phyloP scores from a whole-genome alignment of 2,113 vertebrate species.

The Gnathonemus echidnorhynchus region DNA sequence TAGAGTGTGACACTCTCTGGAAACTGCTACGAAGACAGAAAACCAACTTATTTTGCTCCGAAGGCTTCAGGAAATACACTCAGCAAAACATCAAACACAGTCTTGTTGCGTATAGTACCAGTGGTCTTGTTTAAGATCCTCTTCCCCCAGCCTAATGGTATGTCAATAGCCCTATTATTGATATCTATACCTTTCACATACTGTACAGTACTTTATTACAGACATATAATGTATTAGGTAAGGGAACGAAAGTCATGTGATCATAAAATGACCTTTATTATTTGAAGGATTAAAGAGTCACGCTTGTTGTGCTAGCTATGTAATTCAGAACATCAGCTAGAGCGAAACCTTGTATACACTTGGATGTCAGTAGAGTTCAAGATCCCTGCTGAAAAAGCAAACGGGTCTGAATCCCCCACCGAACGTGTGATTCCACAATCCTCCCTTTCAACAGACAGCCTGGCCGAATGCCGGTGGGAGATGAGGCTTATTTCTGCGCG shows the following conservation, averaged over 20 bases:
- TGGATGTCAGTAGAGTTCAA: not conserved
- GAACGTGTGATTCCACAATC: not conserved
- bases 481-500: conserved; percentile 42
- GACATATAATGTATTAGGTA: not conserved
- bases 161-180: not conserved
- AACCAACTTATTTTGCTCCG: not conserved
- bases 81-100: not conserved
- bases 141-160: not conserved
- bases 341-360: not conserved
- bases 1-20: not conserved
- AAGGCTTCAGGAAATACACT: not conserved
- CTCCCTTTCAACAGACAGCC: not conserved
- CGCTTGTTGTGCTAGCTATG: not conserved
- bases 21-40: not conserved
- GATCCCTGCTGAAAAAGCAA: not conserved
- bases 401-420: not conserved
- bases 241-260: not conserved
- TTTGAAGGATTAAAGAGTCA: not conserved
- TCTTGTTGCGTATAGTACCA: not conserved
- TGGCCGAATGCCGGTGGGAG: conserved; percentile 14
- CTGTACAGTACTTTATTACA: not conserved
- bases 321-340: not conserved
- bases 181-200: not conserved
- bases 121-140: not conserved
- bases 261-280: conserved; percentile 2